Conservation (phyloP, 1,140 invertebrate genomes). For the Trinorchestia longiramus region DNA sequence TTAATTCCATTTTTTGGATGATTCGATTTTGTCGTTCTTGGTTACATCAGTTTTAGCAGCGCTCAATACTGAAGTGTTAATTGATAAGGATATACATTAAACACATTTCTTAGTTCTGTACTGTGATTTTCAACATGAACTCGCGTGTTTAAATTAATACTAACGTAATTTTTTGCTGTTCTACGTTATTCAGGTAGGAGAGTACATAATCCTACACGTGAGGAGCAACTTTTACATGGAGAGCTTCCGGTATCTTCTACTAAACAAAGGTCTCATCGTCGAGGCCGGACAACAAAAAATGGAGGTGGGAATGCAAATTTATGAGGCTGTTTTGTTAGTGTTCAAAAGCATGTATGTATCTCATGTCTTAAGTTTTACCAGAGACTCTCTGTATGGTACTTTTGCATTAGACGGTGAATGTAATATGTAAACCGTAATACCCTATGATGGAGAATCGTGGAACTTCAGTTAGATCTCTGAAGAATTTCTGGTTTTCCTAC, state of each 20-base stretch:
- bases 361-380: not conserved
- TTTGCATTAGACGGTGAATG: too few relatives aligned
- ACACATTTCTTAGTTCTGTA: too few relatives aligned
- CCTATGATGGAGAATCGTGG: not conserved
- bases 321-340: not conserved
- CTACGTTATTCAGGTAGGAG: constrained; percentile 78
- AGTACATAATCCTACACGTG: constrained; percentile 95
- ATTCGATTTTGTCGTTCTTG: too few relatives aligned
- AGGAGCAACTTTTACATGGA: constrained; percentile 91
- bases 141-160: too few relatives aligned
- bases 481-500: not conserved
- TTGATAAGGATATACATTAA: too few relatives aligned
- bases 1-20: too few relatives aligned
- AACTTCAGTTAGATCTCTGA: not conserved
- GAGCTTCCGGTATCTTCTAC: constrained; percentile 89
- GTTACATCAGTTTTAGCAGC: too few relatives aligned
- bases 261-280: constrained; percentile 82
- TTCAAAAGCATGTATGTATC: too few relatives aligned
- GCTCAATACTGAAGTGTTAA: too few relatives aligned
- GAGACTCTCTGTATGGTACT: not conserved
- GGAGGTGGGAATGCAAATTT: constrained; percentile 58
- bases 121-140: too few relatives aligned
- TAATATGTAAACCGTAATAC: not conserved
- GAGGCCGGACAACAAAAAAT: constrained; percentile 69
- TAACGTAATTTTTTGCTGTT: not conserved